Conservation (phyloP, 2,888 invertebrate species). For the Oscheius sp. region DNA sequence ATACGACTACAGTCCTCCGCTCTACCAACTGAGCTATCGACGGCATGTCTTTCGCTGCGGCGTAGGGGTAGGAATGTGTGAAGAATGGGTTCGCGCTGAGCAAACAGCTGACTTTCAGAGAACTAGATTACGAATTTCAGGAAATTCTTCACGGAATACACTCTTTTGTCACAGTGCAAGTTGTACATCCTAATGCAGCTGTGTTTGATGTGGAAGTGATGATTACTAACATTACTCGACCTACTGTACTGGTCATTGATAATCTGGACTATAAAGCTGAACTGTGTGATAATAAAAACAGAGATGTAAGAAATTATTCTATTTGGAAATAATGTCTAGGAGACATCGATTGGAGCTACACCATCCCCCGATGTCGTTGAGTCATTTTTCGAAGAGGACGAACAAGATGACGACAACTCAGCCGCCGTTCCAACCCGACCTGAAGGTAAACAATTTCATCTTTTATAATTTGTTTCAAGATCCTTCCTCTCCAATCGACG, state of each 20-base stretch:
- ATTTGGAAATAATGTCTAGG: neutral
- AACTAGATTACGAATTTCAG: conserved; percentile 30
- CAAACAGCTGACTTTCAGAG: no score
- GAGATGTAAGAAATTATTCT: conserved; percentile 11
- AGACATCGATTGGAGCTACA: conserved; percentile 6
- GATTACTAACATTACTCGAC: conserved; percentile 49
- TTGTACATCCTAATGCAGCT: conserved; percentile 57
- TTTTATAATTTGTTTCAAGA: no score
- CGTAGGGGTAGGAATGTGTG: no score
- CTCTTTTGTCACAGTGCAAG: conserved; percentile 53
- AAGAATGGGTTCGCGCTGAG: neutral
- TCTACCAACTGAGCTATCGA: conserved; percentile 49
- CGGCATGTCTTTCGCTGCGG: conserved; percentile 25
- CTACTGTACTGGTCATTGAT: conserved; percentile 56
- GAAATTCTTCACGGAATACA: conserved; percentile 47
- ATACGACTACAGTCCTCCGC: conserved; percentile 46
- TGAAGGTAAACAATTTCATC: no score
- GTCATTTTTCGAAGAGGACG: conserved; percentile 30
- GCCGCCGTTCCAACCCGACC: conserved; percentile 15
- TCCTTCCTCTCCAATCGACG: no score
- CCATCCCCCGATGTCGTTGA: conserved; percentile 24
- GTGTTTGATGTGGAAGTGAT: conserved; percentile 57
- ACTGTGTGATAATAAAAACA: conserved; percentile 38
- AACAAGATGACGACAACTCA: neutral
- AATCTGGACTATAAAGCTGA: conserved; percentile 56